These are phyloP conservation scores for Sipha flava DNA, from an alignment of 1,140 invertebrate species.

Conservation along the genomic window DNA sequence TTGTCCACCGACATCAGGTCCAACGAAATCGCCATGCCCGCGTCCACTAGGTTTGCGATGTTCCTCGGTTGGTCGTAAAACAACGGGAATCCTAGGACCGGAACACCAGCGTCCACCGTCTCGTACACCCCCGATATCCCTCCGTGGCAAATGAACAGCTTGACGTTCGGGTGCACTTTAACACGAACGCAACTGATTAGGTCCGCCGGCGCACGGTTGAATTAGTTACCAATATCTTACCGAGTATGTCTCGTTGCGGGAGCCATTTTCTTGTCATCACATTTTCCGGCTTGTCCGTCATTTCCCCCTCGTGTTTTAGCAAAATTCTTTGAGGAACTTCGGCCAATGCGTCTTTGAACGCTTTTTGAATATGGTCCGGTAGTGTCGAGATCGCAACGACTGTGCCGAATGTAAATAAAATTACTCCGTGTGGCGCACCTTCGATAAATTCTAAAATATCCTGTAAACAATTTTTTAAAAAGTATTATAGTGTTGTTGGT, in stretches of 20 bases:
- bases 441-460: conserved; percentile 54
- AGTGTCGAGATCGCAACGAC: conserved; percentile 43
- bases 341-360: conserved; percentile 52
- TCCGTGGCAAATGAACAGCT: conserved; percentile 61
- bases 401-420: conserved; percentile 61
- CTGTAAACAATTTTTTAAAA: too few relatives aligned
- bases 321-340: conserved; percentile 52
- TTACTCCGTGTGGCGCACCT: conserved; percentile 51
- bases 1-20: conserved; percentile 42
- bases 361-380: conserved; percentile 49
- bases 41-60: conserved; percentile 37
- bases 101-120: conserved; percentile 58
- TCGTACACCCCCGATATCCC: conserved; percentile 60
- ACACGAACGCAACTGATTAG: not conserved
- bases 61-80: conserved; percentile 54
- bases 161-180: conserved; percentile 56
- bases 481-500: too few relatives aligned
- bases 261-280: conserved; percentile 53
- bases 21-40: conserved; percentile 42
- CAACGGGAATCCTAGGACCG: conserved; percentile 58
- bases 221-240: conserved; percentile 42
- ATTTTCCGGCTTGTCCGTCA: conserved; percentile 47
- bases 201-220: too few relatives aligned
- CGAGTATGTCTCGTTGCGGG: conserved; percentile 53
- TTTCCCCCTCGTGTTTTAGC: conserved; percentile 54